phyloP scores from a whole-genome alignment of 2,888 invertebrate species.

The Diadromus collaris region DNA sequence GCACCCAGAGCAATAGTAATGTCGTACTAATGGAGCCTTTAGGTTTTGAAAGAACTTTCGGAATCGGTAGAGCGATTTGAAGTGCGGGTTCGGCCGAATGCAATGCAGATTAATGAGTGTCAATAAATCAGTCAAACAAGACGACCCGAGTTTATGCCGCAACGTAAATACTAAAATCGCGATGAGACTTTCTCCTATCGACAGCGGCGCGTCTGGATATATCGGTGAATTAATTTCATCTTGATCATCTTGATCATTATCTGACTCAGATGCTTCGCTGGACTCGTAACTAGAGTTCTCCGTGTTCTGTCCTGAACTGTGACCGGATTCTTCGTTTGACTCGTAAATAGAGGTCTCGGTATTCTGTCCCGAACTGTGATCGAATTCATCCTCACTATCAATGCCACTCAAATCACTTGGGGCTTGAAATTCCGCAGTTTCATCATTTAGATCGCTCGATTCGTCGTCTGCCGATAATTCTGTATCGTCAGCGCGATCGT shows the following conservation, averaged over 20 bases:
- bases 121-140: slow-evolving; percentile 54
- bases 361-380: not conserved
- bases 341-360: slow-evolving; percentile 7
- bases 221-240: slow-evolving; percentile 35
- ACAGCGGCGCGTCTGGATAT: slow-evolving; percentile 48
- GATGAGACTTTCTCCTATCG: slow-evolving; percentile 52
- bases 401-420: not conserved
- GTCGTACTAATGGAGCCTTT: slow-evolving; percentile 32
- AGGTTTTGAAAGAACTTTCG: slow-evolving; percentile 46
- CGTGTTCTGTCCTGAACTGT: not conserved
- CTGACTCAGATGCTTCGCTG: slow-evolving; percentile 21
- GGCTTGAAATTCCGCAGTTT: not conserved
- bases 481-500: not conserved
- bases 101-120: slow-evolving; percentile 48
- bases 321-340: slow-evolving; percentile 13
- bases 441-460: not conserved
- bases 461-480: not conserved
- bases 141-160: slow-evolving; percentile 48
- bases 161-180: slow-evolving; percentile 51
- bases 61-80: slow-evolving; percentile 43
- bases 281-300: slow-evolving; percentile 14
- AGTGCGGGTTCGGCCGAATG: slow-evolving; percentile 34
- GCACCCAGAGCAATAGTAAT: slow-evolving; percentile 52
- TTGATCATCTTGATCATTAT: slow-evolving; percentile 20
- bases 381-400: not conserved